Evolutionary conservation across 2,113 vertebrate genomes (phyloP).

Genomic region (Monopterus albus): DNA sequence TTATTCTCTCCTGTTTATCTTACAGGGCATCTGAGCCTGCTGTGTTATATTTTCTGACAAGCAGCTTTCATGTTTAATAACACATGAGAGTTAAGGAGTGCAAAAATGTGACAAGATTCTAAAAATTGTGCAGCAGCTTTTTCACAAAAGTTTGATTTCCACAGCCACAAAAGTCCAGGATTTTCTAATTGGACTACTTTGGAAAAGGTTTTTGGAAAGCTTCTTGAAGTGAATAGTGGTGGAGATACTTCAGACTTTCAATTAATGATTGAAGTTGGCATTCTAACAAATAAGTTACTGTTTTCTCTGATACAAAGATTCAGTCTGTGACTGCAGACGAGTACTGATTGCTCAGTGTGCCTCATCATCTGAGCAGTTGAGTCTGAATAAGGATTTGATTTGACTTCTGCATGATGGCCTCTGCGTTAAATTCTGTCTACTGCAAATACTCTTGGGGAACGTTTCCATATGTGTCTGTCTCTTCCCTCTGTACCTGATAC

Average conservation of each 20-base stretch:
- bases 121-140: not conserved
- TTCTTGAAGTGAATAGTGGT: not conserved
- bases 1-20: not conserved
- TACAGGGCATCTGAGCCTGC: not conserved
- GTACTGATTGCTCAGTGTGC: not conserved
- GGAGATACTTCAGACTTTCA: no score
- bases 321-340: not conserved
- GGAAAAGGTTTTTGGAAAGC: not conserved
- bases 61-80: not conserved
- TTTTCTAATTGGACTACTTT: not conserved
- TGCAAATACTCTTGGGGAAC: no score
- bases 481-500: no score
- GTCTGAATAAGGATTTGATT: no score
- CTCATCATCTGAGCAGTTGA: not conserved
- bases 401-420: no score
- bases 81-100: not conserved
- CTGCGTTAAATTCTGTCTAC: no score
- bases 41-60: not conserved
- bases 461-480: no score
- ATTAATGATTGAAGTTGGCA: not conserved
- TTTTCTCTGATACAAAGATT: slow-evolving; percentile 12
- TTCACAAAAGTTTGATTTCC: not conserved
- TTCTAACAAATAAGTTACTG: slow-evolving; percentile 12
- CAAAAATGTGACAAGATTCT: not conserved
- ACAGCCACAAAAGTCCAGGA: not conserved